A percentile compares a stretch with the other conserved stretches of the same genome.
phyloP scores from a whole-genome alignment of 2,888 invertebrate species.

The Unio pictorum region DNA sequence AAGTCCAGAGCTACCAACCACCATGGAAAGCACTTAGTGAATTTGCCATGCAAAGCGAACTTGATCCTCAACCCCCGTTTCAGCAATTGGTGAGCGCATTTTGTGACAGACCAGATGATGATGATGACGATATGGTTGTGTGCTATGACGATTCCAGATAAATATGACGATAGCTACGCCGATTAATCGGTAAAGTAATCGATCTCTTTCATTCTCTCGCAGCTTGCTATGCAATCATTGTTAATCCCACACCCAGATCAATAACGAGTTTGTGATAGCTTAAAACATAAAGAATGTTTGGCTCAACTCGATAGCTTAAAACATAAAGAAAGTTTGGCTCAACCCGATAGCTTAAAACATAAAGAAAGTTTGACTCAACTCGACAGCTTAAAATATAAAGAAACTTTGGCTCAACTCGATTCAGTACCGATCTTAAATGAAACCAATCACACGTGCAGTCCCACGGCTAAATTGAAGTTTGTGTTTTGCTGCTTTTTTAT shows the following conservation, averaged over 20 bases:
- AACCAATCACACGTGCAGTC: too few relatives aligned
- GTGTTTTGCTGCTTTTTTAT: too few relatives aligned
- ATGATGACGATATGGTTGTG: constrained; percentile 66
- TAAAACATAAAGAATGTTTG: neutral
- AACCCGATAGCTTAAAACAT: neutral
- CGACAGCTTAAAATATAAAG: neutral
- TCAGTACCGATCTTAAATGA: too few relatives aligned
- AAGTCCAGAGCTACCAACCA: constrained; percentile 94
- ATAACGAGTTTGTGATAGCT: neutral
- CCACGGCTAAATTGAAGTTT: too few relatives aligned
- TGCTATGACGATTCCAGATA: constrained; percentile 63
- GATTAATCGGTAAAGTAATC: constrained; percentile 10
- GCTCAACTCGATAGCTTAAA: neutral
- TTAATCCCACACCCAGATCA: neutral
- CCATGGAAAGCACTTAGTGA: constrained; percentile 95
- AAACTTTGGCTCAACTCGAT: too few relatives aligned
- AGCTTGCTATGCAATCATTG: constrained; percentile 14
- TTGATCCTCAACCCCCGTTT: constrained; percentile 92
- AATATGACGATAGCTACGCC: constrained; percentile 18
- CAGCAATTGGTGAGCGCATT: constrained; percentile 90
- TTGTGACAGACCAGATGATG: constrained; percentile 57
- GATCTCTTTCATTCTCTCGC: constrained; percentile 16
- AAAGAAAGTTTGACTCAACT: too few relatives aligned
- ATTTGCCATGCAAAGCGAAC: constrained; percentile 94
- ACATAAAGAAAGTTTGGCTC: neutral